These are phyloP conservation scores for Saccostrea cuccullata DNA, from an alignment of 1,140 invertebrate genomes.

Conservation along the genomic window DNA sequence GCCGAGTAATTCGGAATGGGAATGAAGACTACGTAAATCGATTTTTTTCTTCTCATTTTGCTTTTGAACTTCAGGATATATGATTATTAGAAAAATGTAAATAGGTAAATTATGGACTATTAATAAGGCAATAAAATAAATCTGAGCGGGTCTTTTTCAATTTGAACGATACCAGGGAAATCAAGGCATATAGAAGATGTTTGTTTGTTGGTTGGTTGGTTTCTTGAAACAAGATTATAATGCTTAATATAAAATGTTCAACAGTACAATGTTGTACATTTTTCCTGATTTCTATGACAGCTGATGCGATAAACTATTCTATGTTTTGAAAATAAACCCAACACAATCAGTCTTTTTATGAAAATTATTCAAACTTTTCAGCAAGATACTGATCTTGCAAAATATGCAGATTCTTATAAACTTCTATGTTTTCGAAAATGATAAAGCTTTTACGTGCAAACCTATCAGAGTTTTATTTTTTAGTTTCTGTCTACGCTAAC, in stretches of 20 bases:
- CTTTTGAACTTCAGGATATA: constrained; percentile 13
- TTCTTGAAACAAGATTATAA: too few species aligned
- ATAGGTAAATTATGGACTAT: constrained; percentile 2
- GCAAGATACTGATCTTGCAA: background rate
- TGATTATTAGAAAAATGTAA: background rate
- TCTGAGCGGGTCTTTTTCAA: background rate
- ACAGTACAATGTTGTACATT: too few species aligned
- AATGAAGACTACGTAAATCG: background rate
- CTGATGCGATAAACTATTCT: too few species aligned
- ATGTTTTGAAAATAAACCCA: too few species aligned
- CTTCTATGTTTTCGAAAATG: background rate
- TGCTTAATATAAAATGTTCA: too few species aligned
- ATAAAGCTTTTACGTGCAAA: background rate
- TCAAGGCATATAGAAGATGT: background rate
- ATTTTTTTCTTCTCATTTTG: background rate
- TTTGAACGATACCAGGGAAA: background rate
- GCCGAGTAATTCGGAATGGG: background rate
- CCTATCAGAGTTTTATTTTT: background rate
- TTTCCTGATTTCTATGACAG: too few species aligned
- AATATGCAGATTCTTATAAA: background rate
- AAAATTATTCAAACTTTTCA: background rate
- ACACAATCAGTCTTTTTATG: too few species aligned
- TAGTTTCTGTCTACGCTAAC: background rate
- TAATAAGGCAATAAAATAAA: constrained; percentile 6
- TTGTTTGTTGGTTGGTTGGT: too few species aligned